Base-by-base conservation (phyloP, 2,797 vertebrate genomes). In the Eremophila alpestris region DNA sequence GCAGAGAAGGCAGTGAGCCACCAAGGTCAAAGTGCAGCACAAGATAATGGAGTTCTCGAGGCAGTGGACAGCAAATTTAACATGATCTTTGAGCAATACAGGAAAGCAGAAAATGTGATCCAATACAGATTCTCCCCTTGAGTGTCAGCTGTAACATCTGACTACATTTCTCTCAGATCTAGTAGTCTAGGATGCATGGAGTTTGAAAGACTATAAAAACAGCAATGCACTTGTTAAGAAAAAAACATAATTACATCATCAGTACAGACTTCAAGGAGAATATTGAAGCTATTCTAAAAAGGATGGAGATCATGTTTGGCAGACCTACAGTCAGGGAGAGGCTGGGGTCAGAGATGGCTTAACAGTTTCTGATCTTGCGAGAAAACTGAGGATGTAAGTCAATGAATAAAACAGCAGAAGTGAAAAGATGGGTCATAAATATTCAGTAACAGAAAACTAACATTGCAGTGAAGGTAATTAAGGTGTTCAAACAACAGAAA, bases 11-110 rank as follows among this genome's bases (percentile, higher is more conserved):
- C 43, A 86, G 17, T 20, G 41, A 92, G 55, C 62, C 51, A 83
- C 26, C 73, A 92, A 95, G 75, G 89, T 80, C 38, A 1, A 94
- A 77, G 32, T 29, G 46, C 13, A 75, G 54, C 63, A 76, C 51
- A 92, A 82, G 70, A 46, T 58, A 89, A 67, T 22, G 32, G 73
- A 83, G 77, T 38, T 77, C 81, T 67, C 71, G 54, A 92, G 85
- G 90, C 58, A 87, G 54, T 14, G 70, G 60, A 90, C 48, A 89
- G 71, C 21, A 92, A 85, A 93, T 93, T 90, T 85, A 89, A 78
- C 78, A 77, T 5, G 24, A 87, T 52, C 63, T 92, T 86, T 85
- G 27, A 75, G 71, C 49, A 88, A 86, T 13, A 65, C 12, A 81
- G 49, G 82, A 91, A 79, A 83, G 19, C 6, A 91, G 56, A 78